Base-by-base conservation (phyloP, 2,888 invertebrate species). In the Crossocerus cetratus region DNA sequence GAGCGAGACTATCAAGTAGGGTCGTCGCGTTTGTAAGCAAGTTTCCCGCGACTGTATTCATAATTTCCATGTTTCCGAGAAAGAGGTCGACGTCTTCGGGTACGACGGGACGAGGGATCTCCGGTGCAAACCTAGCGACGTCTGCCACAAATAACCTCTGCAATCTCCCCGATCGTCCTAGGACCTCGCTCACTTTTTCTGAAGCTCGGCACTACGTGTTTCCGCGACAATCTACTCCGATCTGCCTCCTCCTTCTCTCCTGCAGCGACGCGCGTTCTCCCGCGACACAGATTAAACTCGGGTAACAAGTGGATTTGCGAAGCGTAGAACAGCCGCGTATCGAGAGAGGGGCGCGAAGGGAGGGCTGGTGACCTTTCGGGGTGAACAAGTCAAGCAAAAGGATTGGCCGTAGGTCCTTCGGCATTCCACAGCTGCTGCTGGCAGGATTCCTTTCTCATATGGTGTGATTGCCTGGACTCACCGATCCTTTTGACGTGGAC, bases 401-500 rank as follows among this genome's bases (percentile, higher is more conserved):
- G 61, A 65, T 57, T n/a, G 20, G 43, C 32, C 23, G 55, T 32
- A 58, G 42, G 11, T 69, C 68, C 65, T 56, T 69, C 61, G 45
- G 58, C 65, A 72, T 71, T 66, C 62, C 62, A 63, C 32, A 32
- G 58, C 49, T 56, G 70, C 60, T 32, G 32, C 79, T 84, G 72
- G 78, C 79, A 80, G 79, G 83, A 78, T 83, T 82, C 83, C 76
- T 83, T 79, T 78, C 74, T 66, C 22, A 68, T 80, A 74, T 78
- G 82, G 87, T 86, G 86, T 82, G 83, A 83, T 83, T 84, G 85
- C 85, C 86, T 85, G 84, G 86, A 91, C 94, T 94, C 94, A 96
- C 96, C 96, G 92, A 96, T 96, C 92, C 96, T 93, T 91, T 96
- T 96, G 90, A 96, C 95, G 92, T 96, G 96, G 88, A 96, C 96